A percentile compares a stretch with the other conserved stretches of the same genome.
Conservation (phyloP, 23 tunicate species). For the Diplosoma virens region DNA sequence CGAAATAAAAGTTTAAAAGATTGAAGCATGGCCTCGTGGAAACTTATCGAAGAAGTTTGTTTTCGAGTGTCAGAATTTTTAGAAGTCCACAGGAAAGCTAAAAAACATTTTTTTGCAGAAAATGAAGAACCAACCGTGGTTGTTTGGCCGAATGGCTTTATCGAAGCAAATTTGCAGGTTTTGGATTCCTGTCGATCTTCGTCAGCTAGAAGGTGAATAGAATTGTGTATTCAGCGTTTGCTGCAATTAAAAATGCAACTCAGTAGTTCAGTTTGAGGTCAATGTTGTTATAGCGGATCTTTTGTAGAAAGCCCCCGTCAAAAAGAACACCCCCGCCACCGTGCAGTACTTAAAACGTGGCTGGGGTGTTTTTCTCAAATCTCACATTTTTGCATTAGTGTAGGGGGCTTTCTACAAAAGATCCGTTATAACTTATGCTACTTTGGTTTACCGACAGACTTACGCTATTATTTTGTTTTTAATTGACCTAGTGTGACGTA, state of each 20-base stretch:
- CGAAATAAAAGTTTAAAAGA: too few species aligned
- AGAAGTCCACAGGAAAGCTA: not conserved
- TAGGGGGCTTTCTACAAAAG: too few species aligned
- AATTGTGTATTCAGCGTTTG: not conserved
- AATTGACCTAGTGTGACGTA: too few species aligned
- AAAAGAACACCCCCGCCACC: too few species aligned
- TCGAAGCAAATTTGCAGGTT: slow-evolving; percentile 62
- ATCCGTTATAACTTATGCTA: too few species aligned
- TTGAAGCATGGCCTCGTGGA: slow-evolving; percentile 12
- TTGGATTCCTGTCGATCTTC: slow-evolving; percentile 57
- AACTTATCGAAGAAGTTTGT: slow-evolving; percentile 12
- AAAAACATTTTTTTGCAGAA: slow-evolving; percentile 11
- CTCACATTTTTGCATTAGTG: too few species aligned
- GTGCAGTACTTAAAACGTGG: too few species aligned
- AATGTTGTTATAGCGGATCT: too few species aligned
- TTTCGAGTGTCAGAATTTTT: not conserved
- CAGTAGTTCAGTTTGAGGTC: not conserved
- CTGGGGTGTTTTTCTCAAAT: too few species aligned
- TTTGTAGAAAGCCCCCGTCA: too few species aligned
- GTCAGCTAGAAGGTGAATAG: slow-evolving; percentile 46
- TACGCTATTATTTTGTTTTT: too few species aligned
- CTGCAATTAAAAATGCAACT: not conserved
- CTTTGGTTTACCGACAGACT: too few species aligned
- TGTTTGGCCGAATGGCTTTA: slow-evolving; percentile 70
- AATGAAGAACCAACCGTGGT: slow-evolving; percentile 62